These are phyloP conservation scores for Diadumene lineata DNA, from an alignment of 92 coral and sea anemone species.

Conservation along the genomic window DNA sequence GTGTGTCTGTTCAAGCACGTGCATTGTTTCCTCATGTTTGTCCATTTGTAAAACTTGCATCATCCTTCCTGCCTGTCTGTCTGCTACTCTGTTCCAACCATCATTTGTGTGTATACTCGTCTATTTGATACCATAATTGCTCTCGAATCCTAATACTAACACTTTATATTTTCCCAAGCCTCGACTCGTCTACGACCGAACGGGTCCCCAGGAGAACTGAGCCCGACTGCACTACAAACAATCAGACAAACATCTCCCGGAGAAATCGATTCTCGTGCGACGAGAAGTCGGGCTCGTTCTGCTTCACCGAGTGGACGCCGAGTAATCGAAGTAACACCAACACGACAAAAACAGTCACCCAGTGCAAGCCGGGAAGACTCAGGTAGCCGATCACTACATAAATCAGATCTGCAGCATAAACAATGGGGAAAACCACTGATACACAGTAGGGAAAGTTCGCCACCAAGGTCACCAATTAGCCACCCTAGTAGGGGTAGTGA, in stretches of 20 bases:
- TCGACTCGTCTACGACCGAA: slow-evolving; percentile 4
- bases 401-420: slow-evolving; percentile 60
- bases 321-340: not conserved
- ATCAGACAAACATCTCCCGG: slow-evolving; percentile 17
- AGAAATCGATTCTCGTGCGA: slow-evolving; percentile 21
- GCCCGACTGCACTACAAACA: slow-evolving; percentile 4
- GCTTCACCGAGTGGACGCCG: not conserved
- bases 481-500: slow-evolving; percentile 5
- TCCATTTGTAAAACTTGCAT: too few species aligned
- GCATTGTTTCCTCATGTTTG: too few species aligned
- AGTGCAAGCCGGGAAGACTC: slow-evolving; percentile 32
- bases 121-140: too few species aligned
- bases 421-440: not conserved
- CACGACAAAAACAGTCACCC: not conserved
- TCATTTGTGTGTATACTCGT: too few species aligned
- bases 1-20: too few species aligned
- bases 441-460: not conserved
- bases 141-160: too few species aligned
- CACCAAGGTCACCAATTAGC: slow-evolving; percentile 1
- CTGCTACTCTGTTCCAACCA: not conserved
- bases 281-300: not conserved
- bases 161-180: not conserved
- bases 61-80: not conserved
- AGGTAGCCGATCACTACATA: slow-evolving; percentile 75
- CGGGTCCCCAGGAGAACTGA: slow-evolving; percentile 28